Base-by-base conservation (phyloP, 2,888 invertebrate genomes). In the Morpho helenor region DNA sequence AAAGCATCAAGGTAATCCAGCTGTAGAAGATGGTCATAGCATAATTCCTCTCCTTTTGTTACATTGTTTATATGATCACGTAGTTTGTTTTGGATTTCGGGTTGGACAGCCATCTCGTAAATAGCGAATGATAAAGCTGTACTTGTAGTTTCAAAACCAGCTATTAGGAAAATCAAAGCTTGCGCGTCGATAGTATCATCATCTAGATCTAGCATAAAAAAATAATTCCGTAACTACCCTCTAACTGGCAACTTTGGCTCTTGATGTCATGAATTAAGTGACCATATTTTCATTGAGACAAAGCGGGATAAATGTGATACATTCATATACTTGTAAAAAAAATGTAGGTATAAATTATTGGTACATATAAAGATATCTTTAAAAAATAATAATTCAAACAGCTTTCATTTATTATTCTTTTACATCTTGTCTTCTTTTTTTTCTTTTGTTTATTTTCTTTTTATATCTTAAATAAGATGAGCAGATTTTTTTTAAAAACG, bases 111-210 rank as follows among this genome's bases (percentile, higher is more conserved):
- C 47, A 94, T 68, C 9, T 90, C 88, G 67, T 92, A 91, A 8
- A 91, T 77, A 0, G 90, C 90, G 64, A 92, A 92, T 0, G 92
- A 90, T 43, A 93, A 69, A n/a, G 92, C 71, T 0, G 92, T 92
- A 54, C 93, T 91, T 0, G 93, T 92, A 0, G 93, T 93, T 70
- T 93, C 93, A 67, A 91, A 93, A 0, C 93, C 93, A 52, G 92
- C 93, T 53, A 92, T 75, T 2, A 93, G 87, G 75, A 93, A 93
- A 2, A 93, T 73, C 42, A 93, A 76, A 7, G 91, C 87, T 72
- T 94, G 93, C 0, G 92, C 92, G 62, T 92, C 88, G 31, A 92
- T 84, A 3, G 91, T 90, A 57, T 91, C 90, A 52, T 92, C 91
- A 54, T 89, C 91, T 66, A 92, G 69, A 65, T 82, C 91, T 91